Conservation (phyloP, 2,113 vertebrate species). For the Brevimyrus niger region DNA sequence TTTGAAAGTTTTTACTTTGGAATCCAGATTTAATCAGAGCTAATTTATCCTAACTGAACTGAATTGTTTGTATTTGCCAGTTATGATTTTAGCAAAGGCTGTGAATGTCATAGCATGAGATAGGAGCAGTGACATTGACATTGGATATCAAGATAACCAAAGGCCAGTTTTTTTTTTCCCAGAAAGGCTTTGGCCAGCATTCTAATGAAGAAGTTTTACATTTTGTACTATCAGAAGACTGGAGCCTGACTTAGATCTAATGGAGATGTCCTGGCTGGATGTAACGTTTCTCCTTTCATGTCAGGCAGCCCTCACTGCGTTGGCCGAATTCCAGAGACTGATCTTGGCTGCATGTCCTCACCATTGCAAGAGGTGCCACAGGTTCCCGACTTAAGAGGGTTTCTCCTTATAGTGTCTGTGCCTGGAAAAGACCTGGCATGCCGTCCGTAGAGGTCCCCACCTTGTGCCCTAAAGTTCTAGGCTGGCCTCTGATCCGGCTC, state of each 20-base stretch:
- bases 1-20: not conserved
- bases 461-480: not conserved
- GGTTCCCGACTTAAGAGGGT: not conserved
- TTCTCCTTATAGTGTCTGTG: not conserved
- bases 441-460: not conserved
- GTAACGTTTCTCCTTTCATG: not conserved
- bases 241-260: not conserved
- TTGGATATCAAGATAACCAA: not conserved
- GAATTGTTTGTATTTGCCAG: not conserved
- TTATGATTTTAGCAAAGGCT: not conserved
- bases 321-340: not conserved
- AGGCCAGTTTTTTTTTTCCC: not conserved
- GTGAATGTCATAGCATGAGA: not conserved
- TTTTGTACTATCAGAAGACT: not conserved
- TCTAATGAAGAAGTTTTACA: not conserved
- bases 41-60: not conserved
- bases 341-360: not conserved
- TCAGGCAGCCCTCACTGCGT: not conserved
- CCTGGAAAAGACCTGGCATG: not conserved
- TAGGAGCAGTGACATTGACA: not conserved
- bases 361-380: not conserved
- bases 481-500: not conserved
- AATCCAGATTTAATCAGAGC: not conserved
- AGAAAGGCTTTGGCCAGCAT: not conserved
- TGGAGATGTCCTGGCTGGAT: not conserved